Conservation (phyloP, 2,888 invertebrate species). For the Hermaeophaga mercurialis region DNA sequence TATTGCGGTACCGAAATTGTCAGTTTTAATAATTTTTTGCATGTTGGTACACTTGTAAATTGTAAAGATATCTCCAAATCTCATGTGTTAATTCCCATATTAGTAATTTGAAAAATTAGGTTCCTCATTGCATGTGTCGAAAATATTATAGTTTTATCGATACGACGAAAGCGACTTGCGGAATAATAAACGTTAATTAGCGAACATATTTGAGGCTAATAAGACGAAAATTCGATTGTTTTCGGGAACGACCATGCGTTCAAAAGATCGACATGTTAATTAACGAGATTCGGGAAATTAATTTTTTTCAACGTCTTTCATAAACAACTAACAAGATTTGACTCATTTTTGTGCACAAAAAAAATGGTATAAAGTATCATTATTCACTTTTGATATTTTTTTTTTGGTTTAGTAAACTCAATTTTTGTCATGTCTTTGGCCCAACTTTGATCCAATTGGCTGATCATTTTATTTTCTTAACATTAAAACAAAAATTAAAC, state of each 20-base stretch:
- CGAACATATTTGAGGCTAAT: constrained; percentile 18
- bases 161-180: constrained; percentile 2
- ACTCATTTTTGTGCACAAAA: too few species aligned
- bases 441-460: too few species aligned
- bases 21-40: constrained; percentile 28
- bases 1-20: constrained; percentile 11
- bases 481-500: too few species aligned
- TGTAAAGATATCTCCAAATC: constrained; percentile 40
- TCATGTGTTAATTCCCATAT: constrained; percentile 47
- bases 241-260: neutral
- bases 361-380: too few species aligned
- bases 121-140: constrained; percentile 39
- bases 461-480: too few species aligned
- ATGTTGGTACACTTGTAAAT: constrained; percentile 26
- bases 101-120: constrained; percentile 34
- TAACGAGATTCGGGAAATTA: neutral
- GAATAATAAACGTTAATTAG: constrained; percentile 27
- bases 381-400: too few species aligned
- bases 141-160: constrained; percentile 37
- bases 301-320: too few species aligned
- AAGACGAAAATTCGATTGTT: neutral
- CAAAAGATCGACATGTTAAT: neutral
- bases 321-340: too few species aligned
- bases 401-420: too few species aligned
- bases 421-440: too few species aligned